Percentiles rank a stretch among this genome's conserved stretches.
phyloP scores from a whole-genome alignment of 2,888 invertebrate genomes.

The Lepetodrilus schrolli region DNA sequence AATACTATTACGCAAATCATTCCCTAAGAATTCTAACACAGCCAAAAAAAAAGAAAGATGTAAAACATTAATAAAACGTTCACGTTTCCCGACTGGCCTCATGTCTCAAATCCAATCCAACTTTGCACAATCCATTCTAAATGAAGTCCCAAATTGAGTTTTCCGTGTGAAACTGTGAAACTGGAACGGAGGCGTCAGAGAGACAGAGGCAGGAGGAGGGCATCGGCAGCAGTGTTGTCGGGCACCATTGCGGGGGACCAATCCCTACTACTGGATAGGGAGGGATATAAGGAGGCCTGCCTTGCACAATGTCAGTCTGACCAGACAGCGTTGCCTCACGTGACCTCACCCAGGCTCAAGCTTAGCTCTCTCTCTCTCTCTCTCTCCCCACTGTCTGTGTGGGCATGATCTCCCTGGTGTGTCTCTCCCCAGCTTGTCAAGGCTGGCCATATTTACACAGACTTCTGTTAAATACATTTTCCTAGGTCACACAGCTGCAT shows the following conservation, averaged over 20 bases:
- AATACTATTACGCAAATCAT: too few relatives aligned
- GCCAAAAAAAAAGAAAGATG: too few relatives aligned
- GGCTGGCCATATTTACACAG: background rate
- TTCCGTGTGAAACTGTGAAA: too few relatives aligned
- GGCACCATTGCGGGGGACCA: background rate
- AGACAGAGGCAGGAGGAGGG: background rate
- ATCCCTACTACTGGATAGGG: background rate
- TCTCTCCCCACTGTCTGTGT: background rate
- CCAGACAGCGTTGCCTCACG: constrained; percentile 10
- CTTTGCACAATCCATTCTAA: too few relatives aligned
- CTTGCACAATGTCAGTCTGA: constrained; percentile 9
- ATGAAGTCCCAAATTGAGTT: too few relatives aligned
- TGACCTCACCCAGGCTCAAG: constrained; percentile 6
- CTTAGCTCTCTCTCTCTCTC: background rate
- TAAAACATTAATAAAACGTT: too few relatives aligned
- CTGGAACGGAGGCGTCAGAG: too few relatives aligned
- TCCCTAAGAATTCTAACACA: too few relatives aligned
- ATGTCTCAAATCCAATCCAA: too few relatives aligned
- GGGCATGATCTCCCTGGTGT: background rate
- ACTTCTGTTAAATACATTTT: background rate
- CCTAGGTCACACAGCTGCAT: background rate
- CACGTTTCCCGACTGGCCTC: too few relatives aligned
- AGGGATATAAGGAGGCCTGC: too few relatives aligned
- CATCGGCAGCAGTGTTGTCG: background rate
- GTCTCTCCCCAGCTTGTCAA: background rate